Evolutionary conservation across 2,888 invertebrate genomes (phyloP).

Genomic region (Epinotia nisella): DNA sequence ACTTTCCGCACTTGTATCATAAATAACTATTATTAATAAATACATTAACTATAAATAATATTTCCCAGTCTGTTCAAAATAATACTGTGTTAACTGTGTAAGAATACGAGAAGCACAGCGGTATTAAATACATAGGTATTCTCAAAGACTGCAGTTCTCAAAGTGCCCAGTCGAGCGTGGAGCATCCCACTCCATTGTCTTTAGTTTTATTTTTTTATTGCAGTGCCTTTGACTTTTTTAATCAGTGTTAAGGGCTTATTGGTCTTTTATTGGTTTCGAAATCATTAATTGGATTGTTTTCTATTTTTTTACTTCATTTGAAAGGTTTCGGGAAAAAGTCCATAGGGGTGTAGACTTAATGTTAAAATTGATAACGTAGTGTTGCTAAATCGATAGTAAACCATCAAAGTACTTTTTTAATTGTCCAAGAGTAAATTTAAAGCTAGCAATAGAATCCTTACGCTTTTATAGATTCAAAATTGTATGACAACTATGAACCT

Average conservation of each 20-base stretch:
- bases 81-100: background rate
- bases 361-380: too few species aligned
- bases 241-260: constrained; percentile 19
- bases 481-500: too few species aligned
- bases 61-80: background rate
- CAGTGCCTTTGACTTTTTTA: constrained; percentile 15
- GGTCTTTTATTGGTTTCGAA: constrained; percentile 7
- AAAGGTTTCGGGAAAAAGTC: background rate
- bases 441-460: too few species aligned
- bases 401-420: too few species aligned
- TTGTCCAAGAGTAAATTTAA: too few species aligned
- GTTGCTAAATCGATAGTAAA: too few species aligned
- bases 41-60: background rate
- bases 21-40: too few species aligned
- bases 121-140: constrained; percentile 11
- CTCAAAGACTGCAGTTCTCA: constrained; percentile 20
- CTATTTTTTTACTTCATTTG: background rate
- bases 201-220: background rate
- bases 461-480: too few species aligned
- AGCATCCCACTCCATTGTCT: constrained; percentile 20
- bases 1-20: too few species aligned
- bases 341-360: too few species aligned
- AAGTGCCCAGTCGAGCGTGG: constrained; percentile 12
- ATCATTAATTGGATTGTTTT: constrained; percentile 3
- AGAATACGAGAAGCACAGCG: background rate